phyloP scores from a whole-genome alignment of 1,140 invertebrate species.

The Amphibalanus amphitrite region DNA sequence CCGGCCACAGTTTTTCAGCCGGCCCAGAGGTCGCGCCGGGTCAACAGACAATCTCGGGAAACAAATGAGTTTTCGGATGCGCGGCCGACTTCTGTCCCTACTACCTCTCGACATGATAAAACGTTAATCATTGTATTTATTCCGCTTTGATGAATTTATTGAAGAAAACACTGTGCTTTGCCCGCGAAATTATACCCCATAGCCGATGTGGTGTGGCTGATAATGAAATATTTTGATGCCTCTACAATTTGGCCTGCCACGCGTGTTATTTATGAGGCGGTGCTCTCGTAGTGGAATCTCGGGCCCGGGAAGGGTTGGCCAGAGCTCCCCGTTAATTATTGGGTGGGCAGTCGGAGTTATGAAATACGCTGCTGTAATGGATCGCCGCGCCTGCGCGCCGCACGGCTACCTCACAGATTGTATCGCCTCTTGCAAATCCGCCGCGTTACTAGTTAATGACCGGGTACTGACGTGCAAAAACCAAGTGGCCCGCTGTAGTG shows the following conservation, averaged over 20 bases:
- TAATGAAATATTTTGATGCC: neutral
- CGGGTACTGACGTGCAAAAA: neutral
- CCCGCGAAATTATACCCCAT: neutral
- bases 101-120: neutral
- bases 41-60: neutral
- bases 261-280: neutral
- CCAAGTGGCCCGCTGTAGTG: neutral
- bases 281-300: neutral
- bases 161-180: neutral
- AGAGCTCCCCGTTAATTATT: neutral
- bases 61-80: neutral
- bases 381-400: neutral
- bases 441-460: neutral
- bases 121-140: slow-evolving; percentile 1
- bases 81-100: neutral
- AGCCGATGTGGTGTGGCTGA: neutral
- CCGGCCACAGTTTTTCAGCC: neutral
- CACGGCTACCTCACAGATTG: neutral
- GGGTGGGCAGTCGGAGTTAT: neutral
- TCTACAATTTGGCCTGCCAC: neutral
- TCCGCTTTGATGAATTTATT: slow-evolving; percentile 1
- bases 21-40: neutral
- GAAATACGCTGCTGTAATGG: neutral
- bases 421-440: neutral
- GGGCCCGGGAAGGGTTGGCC: neutral